phyloP scores from a whole-genome alignment of 1,140 invertebrate species.

The Drosophila takahashii region DNA sequence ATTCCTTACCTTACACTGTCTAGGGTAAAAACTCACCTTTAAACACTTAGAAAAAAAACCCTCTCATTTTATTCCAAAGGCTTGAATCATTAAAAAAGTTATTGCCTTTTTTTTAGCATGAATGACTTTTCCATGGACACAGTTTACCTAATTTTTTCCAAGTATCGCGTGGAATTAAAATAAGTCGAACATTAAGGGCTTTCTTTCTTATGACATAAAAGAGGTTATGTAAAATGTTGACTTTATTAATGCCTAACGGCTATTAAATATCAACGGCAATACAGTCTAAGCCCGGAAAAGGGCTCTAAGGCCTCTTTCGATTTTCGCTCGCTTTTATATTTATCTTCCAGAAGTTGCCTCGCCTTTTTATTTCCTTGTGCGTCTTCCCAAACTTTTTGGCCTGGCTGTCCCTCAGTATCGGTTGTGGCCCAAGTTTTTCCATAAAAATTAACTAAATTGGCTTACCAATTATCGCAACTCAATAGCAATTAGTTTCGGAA shows the following conservation, averaged over 20 bases:
- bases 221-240: background rate
- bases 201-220: background rate
- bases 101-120: too few species aligned
- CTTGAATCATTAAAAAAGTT: too few species aligned
- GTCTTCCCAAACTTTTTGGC: background rate
- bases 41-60: too few species aligned
- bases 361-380: slow-evolving; percentile 15
- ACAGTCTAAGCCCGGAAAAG: background rate
- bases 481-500: slow-evolving; percentile 47
- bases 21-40: too few species aligned
- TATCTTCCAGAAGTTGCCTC: slow-evolving; percentile 7
- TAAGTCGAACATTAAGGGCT: background rate
- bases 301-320: background rate
- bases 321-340: background rate
- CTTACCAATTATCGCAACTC: slow-evolving; percentile 44
- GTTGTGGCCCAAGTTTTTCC: slow-evolving; percentile 35
- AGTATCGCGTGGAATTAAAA: background rate
- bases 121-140: too few species aligned
- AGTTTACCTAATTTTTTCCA: background rate
- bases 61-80: too few species aligned
- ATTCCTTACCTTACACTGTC: too few species aligned
- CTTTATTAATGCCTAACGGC: background rate
- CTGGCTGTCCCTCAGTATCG: slow-evolving; percentile 12
- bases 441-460: slow-evolving; percentile 56
- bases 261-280: background rate